Base-by-base conservation (phyloP, 2,888 invertebrate species). In the Mesorhabditis sp. region DNA sequence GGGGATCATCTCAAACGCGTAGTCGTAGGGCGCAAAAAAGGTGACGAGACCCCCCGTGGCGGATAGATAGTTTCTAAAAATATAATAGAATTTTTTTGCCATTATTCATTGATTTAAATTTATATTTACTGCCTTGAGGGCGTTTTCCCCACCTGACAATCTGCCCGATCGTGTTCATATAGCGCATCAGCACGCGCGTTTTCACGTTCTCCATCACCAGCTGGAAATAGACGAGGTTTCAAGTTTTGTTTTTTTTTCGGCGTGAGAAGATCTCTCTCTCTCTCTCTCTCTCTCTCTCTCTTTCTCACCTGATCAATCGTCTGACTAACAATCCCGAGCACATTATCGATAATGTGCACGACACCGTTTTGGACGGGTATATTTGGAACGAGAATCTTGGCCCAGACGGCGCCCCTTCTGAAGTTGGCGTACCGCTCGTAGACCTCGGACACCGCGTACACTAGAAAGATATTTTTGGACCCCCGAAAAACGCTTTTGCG, bases 291-390 rank as follows among this genome's bases (percentile, higher is more conserved):
- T 13, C 58, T 13, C 10, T 50, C n/a, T 50, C 7, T 50, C 58
- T 50, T 50, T 50, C n/a, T 58, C 28, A 82, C 81, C 80, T 82
- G 81, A 68, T 86, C 86, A 70, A 86, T 84, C 4, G 85, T 85
- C 65, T 83, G 81, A 6, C 83, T 79, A 0, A 86, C 84, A 65
- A 86, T 81, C 43, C 84, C 86, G n/a, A 86, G 72, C 3, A 86
- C 85, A 70, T 81, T 85, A 73, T 86, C 86, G 43, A 86, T 76
- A 15, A 86, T 82, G 69, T 86, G 86, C 0, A 82, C 86, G 4
- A 86, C 86, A 44, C 86, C 86, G 70, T 86, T 86, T 69, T 82
- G 81, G 7, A 86, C 84, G 3, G 86, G 86, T 71, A 86, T 86
- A 72, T 86, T 86, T 13, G 86, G 86, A 13, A 81, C 81, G 5